A percentile compares a stretch with the other conserved stretches of the same genome.
Evolutionary conservation across 2,888 invertebrate species (phyloP).

Genomic region (Drosophila anomalata): DNA sequence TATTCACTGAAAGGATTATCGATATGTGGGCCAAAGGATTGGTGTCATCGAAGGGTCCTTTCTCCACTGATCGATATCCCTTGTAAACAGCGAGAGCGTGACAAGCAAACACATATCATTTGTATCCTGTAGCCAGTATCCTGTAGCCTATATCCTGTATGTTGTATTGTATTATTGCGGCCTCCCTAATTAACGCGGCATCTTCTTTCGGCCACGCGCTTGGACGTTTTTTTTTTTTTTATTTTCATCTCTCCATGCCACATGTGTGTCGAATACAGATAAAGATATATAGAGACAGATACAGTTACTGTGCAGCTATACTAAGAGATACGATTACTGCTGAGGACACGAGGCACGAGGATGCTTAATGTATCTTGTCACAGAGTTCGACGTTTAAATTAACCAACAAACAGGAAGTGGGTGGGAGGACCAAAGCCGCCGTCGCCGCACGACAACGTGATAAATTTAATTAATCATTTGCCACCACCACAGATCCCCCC

Average conservation of each 20-base stretch:
- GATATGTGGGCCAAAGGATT: conserved; percentile 1
- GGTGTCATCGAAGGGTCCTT: background rate
- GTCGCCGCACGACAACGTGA: conserved; percentile 60
- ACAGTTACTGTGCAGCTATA: conserved; percentile 15
- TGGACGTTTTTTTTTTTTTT: conserved; percentile 6
- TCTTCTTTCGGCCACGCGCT: conserved; percentile 40
- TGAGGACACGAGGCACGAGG: conserved; percentile 27
- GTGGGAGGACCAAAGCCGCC: conserved; percentile 27
- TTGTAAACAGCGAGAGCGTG: conserved; percentile 15
- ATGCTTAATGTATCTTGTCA: conserved; percentile 70
- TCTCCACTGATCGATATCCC: background rate
- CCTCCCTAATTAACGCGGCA: conserved; percentile 66
- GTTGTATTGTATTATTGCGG: conserved; percentile 14
- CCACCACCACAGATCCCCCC: conserved; percentile 10
- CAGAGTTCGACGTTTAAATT: conserved; percentile 73
- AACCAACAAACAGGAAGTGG: conserved; percentile 49
- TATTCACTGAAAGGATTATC: background rate
- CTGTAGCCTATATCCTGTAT: conserved; percentile 2
- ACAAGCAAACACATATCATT: conserved; percentile 45
- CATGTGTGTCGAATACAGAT: conserved; percentile 42
- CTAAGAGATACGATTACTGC: conserved; percentile 17
- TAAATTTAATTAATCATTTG: conserved; percentile 77
- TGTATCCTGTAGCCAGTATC: conserved; percentile 14
- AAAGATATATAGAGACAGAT: conserved; percentile 29
- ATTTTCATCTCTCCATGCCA: background rate